A percentile compares a stretch with the other conserved stretches of the same genome.
phyloP scores from a whole-genome alignment of 1,140 invertebrate genomes.

The honey bee (Apis mellifera) region DNA sequence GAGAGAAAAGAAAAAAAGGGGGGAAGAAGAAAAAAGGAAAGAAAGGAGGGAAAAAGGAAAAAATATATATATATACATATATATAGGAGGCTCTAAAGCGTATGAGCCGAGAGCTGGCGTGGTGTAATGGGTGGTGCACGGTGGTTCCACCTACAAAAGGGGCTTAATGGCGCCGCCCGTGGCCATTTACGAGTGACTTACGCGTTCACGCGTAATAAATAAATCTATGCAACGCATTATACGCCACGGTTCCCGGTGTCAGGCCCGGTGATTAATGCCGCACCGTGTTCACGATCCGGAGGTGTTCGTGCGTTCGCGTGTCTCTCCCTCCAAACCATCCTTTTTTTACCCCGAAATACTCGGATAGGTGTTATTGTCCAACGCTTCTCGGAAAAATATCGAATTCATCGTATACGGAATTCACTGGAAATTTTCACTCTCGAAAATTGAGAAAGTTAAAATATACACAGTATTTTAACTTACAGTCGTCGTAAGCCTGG shows the following conservation, averaged over 20 bases:
- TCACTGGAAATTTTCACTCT: no score
- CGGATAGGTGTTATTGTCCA: no score
- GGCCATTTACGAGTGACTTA: constrained; percentile 67
- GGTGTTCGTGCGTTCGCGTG: constrained; percentile 33
- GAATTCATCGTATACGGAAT: no score
- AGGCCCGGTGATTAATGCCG: constrained; percentile 69
- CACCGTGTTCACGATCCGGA: constrained; percentile 12
- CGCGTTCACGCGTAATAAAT: constrained; percentile 71
- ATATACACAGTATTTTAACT: no score
- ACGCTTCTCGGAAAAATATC: no score
- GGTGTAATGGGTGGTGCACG: constrained; percentile 39
- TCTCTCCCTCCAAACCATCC: neutral
- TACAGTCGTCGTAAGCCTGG: no score
- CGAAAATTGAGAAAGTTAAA: no score
- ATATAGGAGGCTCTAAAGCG: constrained; percentile 6
- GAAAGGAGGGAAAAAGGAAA: neutral
- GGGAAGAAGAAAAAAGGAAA: neutral
- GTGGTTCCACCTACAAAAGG: constrained; percentile 61
- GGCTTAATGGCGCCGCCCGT: constrained; percentile 56
- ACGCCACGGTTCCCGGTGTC: constrained; percentile 65
- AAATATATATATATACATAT: neutral
- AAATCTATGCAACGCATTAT: constrained; percentile 73
- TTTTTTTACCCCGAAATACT: neutral
- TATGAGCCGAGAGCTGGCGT: constrained; percentile 7
- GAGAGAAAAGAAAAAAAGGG: neutral